Evolutionary conservation across 1,140 invertebrate genomes (phyloP), one percentile per base, ranked within the genome.

Genomic region (Orius laevigatus): DNA sequence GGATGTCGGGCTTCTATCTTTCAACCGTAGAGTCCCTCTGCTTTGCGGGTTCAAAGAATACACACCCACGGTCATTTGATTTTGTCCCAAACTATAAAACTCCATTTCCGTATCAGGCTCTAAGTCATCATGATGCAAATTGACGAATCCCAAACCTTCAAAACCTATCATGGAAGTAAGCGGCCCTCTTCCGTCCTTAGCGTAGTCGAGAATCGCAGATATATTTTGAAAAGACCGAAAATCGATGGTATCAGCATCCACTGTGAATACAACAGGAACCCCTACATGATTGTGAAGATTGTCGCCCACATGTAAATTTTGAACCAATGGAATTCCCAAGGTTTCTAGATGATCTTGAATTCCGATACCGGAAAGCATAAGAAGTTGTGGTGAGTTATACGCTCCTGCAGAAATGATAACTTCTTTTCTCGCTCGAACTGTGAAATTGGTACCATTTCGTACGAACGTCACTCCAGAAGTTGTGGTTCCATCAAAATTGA

Each of bases 271-370:
- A 49, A 80, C 60, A 12, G 77, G 78, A 35, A 76, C 75, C n/a
- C 73, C 59, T 1, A 68, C 39, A 55, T 86, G 84, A 62, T 85
- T 81, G 57, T 83, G 77, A 0, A 90, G 67, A 62, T 89, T 89
- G 47, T 77, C 70, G 1, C 87, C 87, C 0, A 89, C 83, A n/a
- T 46, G 71, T 11, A 79, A 62, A 52, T 81, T 70, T 57, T 78
- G 64, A 6, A 84, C 62, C 0, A 79, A 62, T 0, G 70, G 65
- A 19, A 87, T 78, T 0, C 74, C 73, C 1, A 85, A 62, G 18
- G 75, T 70, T 43, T 75, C 60, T 2, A 92, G 63, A 53, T 84
- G 73, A 18, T 74, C 63, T 49, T 59, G 68, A 0, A 80, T 80
- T 3, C 82, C 83, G 33, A 85, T 70, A 12, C 83, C 83, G 1